These are phyloP conservation scores for Himalopsyche anomala DNA, from an alignment of 2,888 invertebrate species.

Conservation along the genomic window DNA sequence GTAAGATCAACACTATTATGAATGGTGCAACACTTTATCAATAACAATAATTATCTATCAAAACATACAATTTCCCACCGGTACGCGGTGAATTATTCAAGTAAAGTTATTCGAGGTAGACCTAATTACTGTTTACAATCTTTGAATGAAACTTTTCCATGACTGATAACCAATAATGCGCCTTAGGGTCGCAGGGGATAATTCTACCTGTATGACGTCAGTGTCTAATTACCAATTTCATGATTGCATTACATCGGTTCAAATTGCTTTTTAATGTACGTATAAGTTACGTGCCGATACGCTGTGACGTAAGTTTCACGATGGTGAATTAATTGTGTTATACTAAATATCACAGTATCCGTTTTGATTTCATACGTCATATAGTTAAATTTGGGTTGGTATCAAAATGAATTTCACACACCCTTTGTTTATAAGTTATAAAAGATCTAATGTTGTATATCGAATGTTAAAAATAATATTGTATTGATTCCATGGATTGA, in stretches of 20 bases:
- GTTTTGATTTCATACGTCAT: background rate
- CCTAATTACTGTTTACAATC: conserved; percentile 6
- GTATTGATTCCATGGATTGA: no score
- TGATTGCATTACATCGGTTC: background rate
- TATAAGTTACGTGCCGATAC: background rate
- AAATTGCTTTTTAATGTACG: conserved; percentile 18
- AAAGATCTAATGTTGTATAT: no score
- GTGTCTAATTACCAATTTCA: background rate
- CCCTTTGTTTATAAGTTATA: no score
- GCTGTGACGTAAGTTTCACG: background rate
- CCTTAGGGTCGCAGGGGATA: background rate
- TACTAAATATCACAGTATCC: background rate
- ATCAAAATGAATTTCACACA: no score
- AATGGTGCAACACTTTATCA: background rate
- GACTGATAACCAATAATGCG: background rate
- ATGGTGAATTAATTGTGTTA: background rate
- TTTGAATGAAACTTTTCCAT: conserved; percentile 29
- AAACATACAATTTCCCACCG: background rate
- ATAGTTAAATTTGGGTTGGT: no score
- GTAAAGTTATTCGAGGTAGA: background rate
- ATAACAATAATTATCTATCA: background rate
- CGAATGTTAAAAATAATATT: no score
- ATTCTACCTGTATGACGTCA: background rate
- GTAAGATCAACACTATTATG: background rate
- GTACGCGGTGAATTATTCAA: background rate